Evolutionary conservation across 2,797 vertebrate species (phyloP), one percentile per base, ranked within the genome.

Genomic region (Gymnodraco acuticeps): DNA sequence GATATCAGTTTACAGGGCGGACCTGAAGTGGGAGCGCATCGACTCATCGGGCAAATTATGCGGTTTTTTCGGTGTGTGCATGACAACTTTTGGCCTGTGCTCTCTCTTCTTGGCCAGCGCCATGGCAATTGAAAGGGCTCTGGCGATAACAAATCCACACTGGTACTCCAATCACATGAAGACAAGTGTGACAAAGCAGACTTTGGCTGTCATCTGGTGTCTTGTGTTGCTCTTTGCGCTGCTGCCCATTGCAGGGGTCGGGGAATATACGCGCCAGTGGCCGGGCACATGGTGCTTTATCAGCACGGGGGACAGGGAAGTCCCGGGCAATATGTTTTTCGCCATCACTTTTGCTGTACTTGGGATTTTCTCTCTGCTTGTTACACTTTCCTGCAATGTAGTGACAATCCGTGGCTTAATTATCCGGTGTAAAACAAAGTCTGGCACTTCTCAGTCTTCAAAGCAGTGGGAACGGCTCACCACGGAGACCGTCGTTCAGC

Each of bases 231-330:
- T 95, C 31, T 97, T 99, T 54, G 96, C 97, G n/a, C 91, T 98
- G 64, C 61, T 99, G 91, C 98, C 98, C 2, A 11, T 97, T 3
- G 70, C 88, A 1, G 97, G 97, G 0, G 92, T 98, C 20, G 98
- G 98, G 5, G 82, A 92, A 12, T 99, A 99, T 88, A 93, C 94
- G 0, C 75, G 94, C 16, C 98, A 99, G 92, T 99, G 97, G 97
- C 98, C 98, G 0, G 98, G 97, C 6, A 99, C 97, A 0, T 99
- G 98, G 98, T 99, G 98, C 89, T 99, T 99, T 75, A 98, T 99
- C 85, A 94, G 95, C 92, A 94, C 94, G 0, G 94, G 93, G 12
- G 94, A 94, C 68, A 78, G 72, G 51, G 27, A 90, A 1, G 74
- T 90, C 47, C 85, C 74, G 3, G 95, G 94, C 0, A 95, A 94